Base-by-base conservation (phyloP, 2,888 invertebrate species). In the Mellilla xanthometata region DNA sequence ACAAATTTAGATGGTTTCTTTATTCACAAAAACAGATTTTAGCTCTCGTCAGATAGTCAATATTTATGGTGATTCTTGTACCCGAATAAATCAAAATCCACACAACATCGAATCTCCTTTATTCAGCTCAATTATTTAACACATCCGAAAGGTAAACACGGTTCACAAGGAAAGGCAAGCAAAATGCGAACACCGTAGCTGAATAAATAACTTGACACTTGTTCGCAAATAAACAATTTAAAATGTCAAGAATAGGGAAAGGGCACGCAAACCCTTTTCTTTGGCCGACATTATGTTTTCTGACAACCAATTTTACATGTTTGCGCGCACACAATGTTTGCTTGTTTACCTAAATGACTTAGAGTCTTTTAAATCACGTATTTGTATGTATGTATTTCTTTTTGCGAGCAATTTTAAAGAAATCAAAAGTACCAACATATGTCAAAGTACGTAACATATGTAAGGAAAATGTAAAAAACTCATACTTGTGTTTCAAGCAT, bases 151-250 rank as follows among this genome's bases (percentile, higher is more conserved):
- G 19, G 41, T 48, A 48, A 48, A 42, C 47, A 47, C 41, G 27
- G 38, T 12, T 41, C 28, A 36, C 46, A 15, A 9, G 12, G 26
- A 2, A n/a, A n/a, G n/a, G 9, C 33, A 15, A 22, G 29, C 35
- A 39, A 45, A 54, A 50, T 58, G 42, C 38, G 34, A 59, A 55
- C 60, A 59, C 49, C 58, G 51, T 73, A 72, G 59, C 68, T 84
- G 80, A 87, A 85, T 86, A 86, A 87, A 86, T 84, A 83, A 82
- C 81, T 82, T 76, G 85, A 86, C 86, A 84, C 84, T 85, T 85
- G 88, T 84, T 81, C 72, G 75, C 76, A 86, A 87, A 87, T 85
- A 88, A 87, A 89, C 86, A 89, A 87, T 88, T 88, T 88, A 86
- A 86, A 88, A 87, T 84, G 88, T 88, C 87, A 88, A 85, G 87